A percentile compares a stretch with the other conserved stretches of the same genome.
These are phyloP conservation scores for Coronaproctus castanopsis DNA, from an alignment of 2,888 invertebrate species.

Conservation along the genomic window DNA sequence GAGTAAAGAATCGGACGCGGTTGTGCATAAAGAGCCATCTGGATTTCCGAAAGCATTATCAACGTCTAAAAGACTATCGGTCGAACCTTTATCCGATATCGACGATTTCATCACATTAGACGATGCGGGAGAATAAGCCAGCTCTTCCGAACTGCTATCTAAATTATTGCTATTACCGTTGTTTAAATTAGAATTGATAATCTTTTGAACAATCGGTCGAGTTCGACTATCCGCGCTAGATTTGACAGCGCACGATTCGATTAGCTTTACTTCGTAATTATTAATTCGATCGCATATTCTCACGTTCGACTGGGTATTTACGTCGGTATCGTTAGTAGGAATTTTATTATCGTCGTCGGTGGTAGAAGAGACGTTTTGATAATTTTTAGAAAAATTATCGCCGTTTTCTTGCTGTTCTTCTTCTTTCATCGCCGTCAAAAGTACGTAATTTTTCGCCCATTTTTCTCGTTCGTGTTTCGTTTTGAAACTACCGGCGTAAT, in stretches of 20 bases:
- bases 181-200: neutral
- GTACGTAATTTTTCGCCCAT: slow-evolving; percentile 17
- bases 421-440: slow-evolving; percentile 9
- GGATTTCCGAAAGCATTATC: slow-evolving; percentile 15
- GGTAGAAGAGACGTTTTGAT: neutral
- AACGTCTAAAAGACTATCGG: slow-evolving; percentile 19
- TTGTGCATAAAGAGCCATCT: slow-evolving; percentile 16
- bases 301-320: neutral
- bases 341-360: neutral
- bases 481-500: slow-evolving; percentile 22
- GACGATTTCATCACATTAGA: slow-evolving; percentile 1
- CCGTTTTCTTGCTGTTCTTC: slow-evolving; percentile 5
- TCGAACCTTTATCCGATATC: slow-evolving; percentile 18
- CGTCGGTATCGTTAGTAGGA: neutral
- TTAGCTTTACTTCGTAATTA: neutral
- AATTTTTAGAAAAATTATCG: neutral
- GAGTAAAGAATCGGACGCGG: slow-evolving; percentile 16
- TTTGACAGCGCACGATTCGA: neutral
- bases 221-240: neutral
- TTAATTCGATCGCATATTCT: neutral
- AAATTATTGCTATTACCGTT: slow-evolving; percentile 1
- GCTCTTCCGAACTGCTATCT: slow-evolving; percentile 16
- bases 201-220: neutral
- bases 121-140: slow-evolving; percentile 1
- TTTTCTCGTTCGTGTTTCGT: slow-evolving; percentile 20